Conservation (phyloP, 2,888 invertebrate species). For the Cetonia aurata region DNA sequence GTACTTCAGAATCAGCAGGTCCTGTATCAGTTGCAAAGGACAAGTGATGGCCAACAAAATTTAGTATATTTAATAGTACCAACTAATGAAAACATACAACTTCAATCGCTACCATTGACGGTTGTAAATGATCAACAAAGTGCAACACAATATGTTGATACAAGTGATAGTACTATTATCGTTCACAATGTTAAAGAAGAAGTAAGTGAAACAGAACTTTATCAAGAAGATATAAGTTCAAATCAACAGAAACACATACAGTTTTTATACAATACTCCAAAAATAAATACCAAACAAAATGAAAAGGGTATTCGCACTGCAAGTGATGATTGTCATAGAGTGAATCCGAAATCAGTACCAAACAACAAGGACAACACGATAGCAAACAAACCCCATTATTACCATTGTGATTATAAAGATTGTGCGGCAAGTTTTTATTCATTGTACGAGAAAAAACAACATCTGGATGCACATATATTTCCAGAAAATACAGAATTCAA, state of each 20-base stretch:
- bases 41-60: constrained; percentile 38
- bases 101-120: constrained; percentile 36
- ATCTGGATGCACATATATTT: constrained; percentile 47
- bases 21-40: constrained; percentile 37
- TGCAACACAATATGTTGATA: constrained; percentile 12
- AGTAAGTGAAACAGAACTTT: constrained; percentile 25
- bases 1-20: constrained; percentile 40
- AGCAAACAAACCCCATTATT: constrained; percentile 36
- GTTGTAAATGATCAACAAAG: constrained; percentile 31
- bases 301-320: not conserved
- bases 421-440: constrained; percentile 45
- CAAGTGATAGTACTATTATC: constrained; percentile 17
- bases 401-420: constrained; percentile 45
- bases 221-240: constrained; percentile 26
- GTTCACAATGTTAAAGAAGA: constrained; percentile 30
- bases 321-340: constrained; percentile 9
- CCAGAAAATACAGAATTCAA: constrained; percentile 46
- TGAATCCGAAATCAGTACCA: constrained; percentile 2
- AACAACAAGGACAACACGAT: constrained; percentile 25
- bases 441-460: constrained; percentile 45
- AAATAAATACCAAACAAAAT: constrained; percentile 22
- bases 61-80: constrained; percentile 40
- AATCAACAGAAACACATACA: constrained; percentile 8
- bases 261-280: constrained; percentile 8
- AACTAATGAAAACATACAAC: constrained; percentile 39